These are phyloP conservation scores for Gnatocerus cornutus DNA, from an alignment of 2,888 invertebrate genomes.

Conservation along the genomic window DNA sequence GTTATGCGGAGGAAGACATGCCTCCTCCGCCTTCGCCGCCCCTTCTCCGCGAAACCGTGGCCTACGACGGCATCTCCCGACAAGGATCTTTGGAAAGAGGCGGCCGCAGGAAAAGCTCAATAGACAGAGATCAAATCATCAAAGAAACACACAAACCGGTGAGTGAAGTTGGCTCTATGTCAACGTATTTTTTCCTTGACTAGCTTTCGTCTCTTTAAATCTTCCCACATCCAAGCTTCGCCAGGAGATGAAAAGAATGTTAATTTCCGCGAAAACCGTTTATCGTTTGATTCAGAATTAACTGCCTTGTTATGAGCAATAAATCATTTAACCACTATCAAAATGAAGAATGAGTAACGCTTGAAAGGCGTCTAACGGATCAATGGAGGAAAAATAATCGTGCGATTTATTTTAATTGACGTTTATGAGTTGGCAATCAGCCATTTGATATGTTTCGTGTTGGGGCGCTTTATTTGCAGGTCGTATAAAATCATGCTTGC, in stretches of 20 bases:
- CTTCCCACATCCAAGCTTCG: not conserved
- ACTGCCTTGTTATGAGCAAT: slow-evolving; percentile 4
- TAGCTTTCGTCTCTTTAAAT: slow-evolving; percentile 15
- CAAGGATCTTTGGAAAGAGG: slow-evolving; percentile 71
- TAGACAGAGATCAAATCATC: slow-evolving; percentile 60
- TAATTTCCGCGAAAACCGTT: slow-evolving; percentile 5
- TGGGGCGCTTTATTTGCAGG: slow-evolving; percentile 22
- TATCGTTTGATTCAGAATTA: slow-evolving; percentile 12
- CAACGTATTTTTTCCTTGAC: slow-evolving; percentile 4
- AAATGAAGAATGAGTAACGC: slow-evolving; percentile 22
- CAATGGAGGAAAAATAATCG: slow-evolving; percentile 22
- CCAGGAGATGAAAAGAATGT: slow-evolving; percentile 7
- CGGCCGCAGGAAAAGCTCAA: slow-evolving; percentile 60
- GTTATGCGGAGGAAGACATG: slow-evolving; percentile 72
- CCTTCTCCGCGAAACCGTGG: slow-evolving; percentile 61
- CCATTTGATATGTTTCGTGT: slow-evolving; percentile 30
- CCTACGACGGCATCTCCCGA: slow-evolving; percentile 62
- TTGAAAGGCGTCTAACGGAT: slow-evolving; percentile 11
- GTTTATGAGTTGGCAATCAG: slow-evolving; percentile 39
- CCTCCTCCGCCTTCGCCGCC: slow-evolving; percentile 75
- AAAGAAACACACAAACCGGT: slow-evolving; percentile 57
- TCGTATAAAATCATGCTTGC: slow-evolving; percentile 25
- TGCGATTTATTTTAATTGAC: slow-evolving; percentile 40
- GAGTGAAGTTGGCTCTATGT: slow-evolving; percentile 45
- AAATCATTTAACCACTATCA: slow-evolving; percentile 16